These are phyloP conservation scores for Branchinecta lindahli DNA, from an alignment of 1,140 invertebrate genomes.

Conservation along the genomic window DNA sequence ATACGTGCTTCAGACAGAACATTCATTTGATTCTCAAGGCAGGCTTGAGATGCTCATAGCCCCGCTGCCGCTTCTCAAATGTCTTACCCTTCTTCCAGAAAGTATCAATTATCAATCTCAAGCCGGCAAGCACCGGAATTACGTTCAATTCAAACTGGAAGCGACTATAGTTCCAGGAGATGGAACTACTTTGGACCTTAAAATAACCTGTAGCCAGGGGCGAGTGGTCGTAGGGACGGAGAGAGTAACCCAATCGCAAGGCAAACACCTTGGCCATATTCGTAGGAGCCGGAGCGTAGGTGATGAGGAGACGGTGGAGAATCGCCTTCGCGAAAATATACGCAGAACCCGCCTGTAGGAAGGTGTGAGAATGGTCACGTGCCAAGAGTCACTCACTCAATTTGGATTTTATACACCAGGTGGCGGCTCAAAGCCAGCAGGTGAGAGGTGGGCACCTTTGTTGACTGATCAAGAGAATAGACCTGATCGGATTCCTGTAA, in stretches of 20 bases:
- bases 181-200: neutral
- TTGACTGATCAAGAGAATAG: too few relatives aligned
- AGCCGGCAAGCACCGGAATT: neutral
- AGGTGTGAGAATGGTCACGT: too few relatives aligned
- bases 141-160: slow-evolving; percentile 3
- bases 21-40: neutral
- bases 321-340: too few relatives aligned
- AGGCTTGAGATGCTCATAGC: neutral
- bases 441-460: too few relatives aligned
- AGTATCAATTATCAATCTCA: neutral
- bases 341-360: too few relatives aligned
- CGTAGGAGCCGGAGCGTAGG: neutral
- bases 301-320: neutral
- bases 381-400: too few relatives aligned
- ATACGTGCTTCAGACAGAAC: neutral
- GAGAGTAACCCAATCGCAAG: slow-evolving; percentile 8
- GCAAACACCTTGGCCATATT: neutral
- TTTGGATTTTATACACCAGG: too few relatives aligned
- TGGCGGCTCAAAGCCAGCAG: too few relatives aligned
- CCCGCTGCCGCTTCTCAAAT: neutral
- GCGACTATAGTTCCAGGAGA: neutral
- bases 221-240: neutral
- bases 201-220: neutral
- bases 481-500: too few relatives aligned
- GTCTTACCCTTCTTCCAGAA: neutral